A percentile compares a stretch with the other conserved stretches of the same genome.
These are phyloP conservation scores for Tragopan temminckii DNA, from an alignment of 2,797 vertebrate genomes.

Conservation along the genomic window DNA sequence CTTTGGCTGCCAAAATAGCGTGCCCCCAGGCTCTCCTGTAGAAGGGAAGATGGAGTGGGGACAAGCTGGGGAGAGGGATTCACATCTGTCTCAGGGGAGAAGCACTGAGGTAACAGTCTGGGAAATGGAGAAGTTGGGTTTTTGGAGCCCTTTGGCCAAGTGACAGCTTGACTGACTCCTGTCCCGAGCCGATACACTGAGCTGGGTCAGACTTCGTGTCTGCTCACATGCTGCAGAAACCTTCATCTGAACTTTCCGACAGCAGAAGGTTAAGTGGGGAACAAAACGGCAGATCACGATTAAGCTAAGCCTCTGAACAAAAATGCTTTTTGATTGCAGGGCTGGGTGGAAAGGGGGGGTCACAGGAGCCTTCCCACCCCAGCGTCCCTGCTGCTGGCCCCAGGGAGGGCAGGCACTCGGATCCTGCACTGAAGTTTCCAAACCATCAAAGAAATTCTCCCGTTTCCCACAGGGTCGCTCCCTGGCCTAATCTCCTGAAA, in stretches of 20 bases:
- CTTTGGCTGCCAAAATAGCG: constrained; percentile 7
- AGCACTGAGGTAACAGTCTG: not conserved
- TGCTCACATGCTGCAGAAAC: constrained; percentile 44
- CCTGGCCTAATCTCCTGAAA: constrained; percentile 52
- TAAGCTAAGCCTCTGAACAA: constrained; percentile 71
- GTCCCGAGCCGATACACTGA: not conserved
- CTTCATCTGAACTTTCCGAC: constrained; percentile 61
- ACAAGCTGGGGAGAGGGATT: not conserved
- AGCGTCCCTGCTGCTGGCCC: not conserved
- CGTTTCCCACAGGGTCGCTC: constrained; percentile 67
- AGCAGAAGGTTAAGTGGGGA: constrained; percentile 59
- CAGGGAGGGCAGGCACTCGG: not conserved
- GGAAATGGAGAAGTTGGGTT: not conserved
- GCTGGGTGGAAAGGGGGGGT: constrained; percentile 19
- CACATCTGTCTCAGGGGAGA: not conserved
- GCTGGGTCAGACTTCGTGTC: not conserved
- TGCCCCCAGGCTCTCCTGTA: not conserved
- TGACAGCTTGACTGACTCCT: constrained; percentile 24
- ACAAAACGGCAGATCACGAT: constrained; percentile 57
- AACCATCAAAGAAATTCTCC: constrained; percentile 70
- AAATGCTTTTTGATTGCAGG: constrained; percentile 53
- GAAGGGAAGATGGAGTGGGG: not conserved
- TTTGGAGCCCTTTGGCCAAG: constrained; percentile 35
- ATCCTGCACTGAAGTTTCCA: constrained; percentile 42
- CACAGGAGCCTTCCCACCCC: constrained; percentile 42